Evolutionary conservation across 2,113 vertebrate genomes (phyloP).

Genomic region (Gavialis gangeticus): DNA sequence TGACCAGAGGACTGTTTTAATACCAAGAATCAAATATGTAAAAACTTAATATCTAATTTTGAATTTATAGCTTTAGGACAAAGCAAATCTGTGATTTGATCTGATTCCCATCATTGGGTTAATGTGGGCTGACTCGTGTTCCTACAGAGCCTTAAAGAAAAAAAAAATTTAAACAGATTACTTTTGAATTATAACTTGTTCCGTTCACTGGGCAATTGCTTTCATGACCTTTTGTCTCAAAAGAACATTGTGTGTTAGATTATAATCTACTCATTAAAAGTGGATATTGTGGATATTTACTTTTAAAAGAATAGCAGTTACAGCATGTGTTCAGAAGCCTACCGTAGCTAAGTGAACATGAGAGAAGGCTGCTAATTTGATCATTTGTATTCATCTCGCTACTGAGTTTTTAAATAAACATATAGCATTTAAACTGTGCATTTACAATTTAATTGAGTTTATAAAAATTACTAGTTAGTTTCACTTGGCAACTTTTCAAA

Average conservation of each 20-base stretch:
- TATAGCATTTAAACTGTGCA: background rate
- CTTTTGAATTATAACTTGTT: background rate
- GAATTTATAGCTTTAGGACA: background rate
- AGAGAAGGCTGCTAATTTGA: background rate
- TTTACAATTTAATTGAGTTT: background rate
- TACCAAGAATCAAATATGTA: background rate
- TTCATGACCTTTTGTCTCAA: background rate
- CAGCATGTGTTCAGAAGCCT: background rate
- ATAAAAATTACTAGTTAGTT: background rate
- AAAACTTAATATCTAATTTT: background rate
- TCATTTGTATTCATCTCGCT: background rate
- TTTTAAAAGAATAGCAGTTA: background rate
- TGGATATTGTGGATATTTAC: background rate
- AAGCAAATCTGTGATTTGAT: background rate
- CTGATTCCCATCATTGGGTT: background rate
- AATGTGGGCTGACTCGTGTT: background rate
- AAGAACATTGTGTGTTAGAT: background rate
- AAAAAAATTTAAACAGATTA: background rate
- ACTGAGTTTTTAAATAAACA: background rate
- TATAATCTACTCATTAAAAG: background rate
- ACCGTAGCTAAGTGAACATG: background rate
- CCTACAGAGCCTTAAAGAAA: background rate
- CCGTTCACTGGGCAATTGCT: background rate
- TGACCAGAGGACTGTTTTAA: background rate
- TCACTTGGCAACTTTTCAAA: background rate